phyloP scores from a whole-genome alignment of 2,888 invertebrate genomes.

The Platycheirus albimanus region DNA sequence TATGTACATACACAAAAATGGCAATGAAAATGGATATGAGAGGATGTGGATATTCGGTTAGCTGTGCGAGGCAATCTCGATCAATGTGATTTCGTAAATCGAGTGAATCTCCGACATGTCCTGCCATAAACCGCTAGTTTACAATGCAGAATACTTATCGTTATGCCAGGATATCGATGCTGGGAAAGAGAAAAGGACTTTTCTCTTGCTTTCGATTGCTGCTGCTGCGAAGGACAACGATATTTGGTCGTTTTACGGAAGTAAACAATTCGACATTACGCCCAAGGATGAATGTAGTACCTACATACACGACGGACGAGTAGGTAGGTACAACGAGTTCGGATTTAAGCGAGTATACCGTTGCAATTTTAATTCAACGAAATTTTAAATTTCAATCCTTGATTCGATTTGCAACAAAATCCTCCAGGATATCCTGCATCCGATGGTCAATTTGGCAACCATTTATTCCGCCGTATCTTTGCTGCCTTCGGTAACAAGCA shows the following conservation, averaged over 20 bases:
- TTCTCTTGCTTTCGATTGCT: too few species aligned
- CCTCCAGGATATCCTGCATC: conserved; percentile 73
- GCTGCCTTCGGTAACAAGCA: conserved; percentile 31
- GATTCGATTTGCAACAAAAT: conserved; percentile 71
- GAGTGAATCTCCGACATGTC: conserved; percentile 52
- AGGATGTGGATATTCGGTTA: not conserved
- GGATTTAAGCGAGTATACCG: too few species aligned
- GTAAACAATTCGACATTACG: conserved; percentile 58
- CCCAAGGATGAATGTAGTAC: too few species aligned
- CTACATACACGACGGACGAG: too few species aligned
- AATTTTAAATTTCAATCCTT: conserved; percentile 72
- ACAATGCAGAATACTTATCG: conserved; percentile 66
- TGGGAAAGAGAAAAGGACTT: conserved; percentile 28
- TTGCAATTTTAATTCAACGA: conserved; percentile 73
- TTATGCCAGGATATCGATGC: conserved; percentile 45
- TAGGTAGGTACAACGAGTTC: conserved; percentile 33
- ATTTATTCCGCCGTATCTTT: conserved; percentile 72
- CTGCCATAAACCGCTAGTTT: conserved; percentile 56
- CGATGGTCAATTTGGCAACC: conserved; percentile 74
- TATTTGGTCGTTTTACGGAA: conserved; percentile 43
- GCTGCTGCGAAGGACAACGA: conserved; percentile 5
- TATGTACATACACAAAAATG: too few species aligned
- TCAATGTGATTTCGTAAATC: conserved; percentile 63
- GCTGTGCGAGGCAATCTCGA: conserved; percentile 33
- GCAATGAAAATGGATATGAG: not conserved